phyloP scores from a whole-genome alignment of 2,113 vertebrate species.

The Aegithalos caudatus region DNA sequence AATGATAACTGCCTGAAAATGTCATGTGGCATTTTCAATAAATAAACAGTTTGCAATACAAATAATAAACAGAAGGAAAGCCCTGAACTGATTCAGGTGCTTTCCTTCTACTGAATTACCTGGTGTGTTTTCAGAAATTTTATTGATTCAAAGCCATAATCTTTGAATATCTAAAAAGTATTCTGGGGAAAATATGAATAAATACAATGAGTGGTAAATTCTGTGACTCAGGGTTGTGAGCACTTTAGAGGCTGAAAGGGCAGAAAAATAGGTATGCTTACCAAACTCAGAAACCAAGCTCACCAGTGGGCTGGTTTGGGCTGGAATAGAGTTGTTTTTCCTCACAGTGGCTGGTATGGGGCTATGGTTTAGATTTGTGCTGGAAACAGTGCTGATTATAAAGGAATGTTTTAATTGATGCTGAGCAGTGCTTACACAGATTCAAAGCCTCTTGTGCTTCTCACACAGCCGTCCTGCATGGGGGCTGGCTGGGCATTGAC shows the following conservation, averaged over 20 bases:
- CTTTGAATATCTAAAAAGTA: conserved; percentile 32
- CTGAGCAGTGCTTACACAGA: neutral
- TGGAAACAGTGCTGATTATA: neutral
- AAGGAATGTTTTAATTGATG: neutral
- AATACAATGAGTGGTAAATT: neutral
- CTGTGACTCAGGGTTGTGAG: neutral
- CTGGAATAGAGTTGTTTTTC: neutral
- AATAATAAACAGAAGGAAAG: conserved; percentile 29
- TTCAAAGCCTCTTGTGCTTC: neutral
- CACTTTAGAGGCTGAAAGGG: neutral
- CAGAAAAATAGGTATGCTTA: neutral
- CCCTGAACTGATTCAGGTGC: neutral
- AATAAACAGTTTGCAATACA: neutral
- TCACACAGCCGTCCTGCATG: fast-evolving
- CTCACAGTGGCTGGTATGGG: neutral
- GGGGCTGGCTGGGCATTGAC: neutral
- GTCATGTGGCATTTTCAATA: conserved; percentile 27
- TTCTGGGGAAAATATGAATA: conserved; percentile 32
- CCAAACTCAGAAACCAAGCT: neutral
- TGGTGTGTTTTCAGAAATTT: conserved; percentile 25
- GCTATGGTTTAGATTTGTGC: neutral
- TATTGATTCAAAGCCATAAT: conserved; percentile 41
- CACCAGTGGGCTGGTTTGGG: neutral
- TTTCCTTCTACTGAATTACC: conserved; percentile 44
- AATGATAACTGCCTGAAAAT: conserved; percentile 39